A percentile compares a stretch with the other conserved stretches of the same genome.
These are phyloP conservation scores for Phengaris alcon DNA, from an alignment of 2,888 invertebrate genomes.

Conservation along the genomic window DNA sequence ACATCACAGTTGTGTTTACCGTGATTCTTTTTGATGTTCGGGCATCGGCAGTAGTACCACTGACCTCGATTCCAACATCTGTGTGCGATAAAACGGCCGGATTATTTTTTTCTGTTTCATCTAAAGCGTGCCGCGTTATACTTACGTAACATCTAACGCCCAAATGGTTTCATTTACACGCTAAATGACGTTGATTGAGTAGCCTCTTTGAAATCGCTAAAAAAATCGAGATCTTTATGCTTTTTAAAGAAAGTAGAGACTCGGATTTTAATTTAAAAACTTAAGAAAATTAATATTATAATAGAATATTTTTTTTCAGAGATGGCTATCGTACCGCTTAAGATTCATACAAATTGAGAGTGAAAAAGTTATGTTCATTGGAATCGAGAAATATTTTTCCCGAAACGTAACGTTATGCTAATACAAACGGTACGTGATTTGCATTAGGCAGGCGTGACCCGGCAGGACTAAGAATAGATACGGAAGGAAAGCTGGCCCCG, in stretches of 20 bases:
- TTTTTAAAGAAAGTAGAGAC: too few species aligned
- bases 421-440: conserved; percentile 60
- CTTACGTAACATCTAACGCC: neutral
- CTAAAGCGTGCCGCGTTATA: conserved; percentile 13
- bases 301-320: neutral
- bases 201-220: neutral
- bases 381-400: conserved; percentile 27
- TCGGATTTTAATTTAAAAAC: too few species aligned
- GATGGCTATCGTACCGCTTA: neutral
- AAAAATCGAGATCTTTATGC: neutral
- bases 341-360: neutral
- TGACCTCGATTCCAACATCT: conserved; percentile 70
- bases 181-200: conserved; percentile 9
- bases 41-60: conserved; percentile 56
- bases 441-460: conserved; percentile 67
- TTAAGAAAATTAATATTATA: neutral
- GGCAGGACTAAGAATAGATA: conserved; percentile 69
- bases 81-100: conserved; percentile 44
- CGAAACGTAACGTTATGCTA: conserved; percentile 54
- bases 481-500: conserved; percentile 73
- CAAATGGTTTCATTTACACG: neutral
- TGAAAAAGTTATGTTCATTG: neutral
- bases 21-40: conserved; percentile 60
- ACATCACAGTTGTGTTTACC: conserved; percentile 69
- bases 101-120: conserved; percentile 42